Percentiles rank a stretch among this genome's conserved stretches.
These are phyloP conservation scores for Papilio polytes DNA, from an alignment of 1,140 invertebrate genomes.

Conservation along the genomic window DNA sequence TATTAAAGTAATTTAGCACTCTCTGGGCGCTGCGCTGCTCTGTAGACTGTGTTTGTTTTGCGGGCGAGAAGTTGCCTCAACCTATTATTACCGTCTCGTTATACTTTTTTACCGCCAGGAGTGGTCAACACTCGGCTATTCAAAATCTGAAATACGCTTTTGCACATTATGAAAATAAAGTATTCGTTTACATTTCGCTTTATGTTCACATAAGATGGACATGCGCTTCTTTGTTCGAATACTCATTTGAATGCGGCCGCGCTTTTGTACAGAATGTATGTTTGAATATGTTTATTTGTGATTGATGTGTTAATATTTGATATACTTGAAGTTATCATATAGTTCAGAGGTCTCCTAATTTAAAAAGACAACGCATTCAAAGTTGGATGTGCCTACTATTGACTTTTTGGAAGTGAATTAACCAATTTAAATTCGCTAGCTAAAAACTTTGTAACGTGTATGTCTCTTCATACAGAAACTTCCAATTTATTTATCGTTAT, in stretches of 20 bases:
- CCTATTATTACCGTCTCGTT: slow-evolving; percentile 79
- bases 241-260: slow-evolving; percentile 8
- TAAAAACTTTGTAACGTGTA: neutral
- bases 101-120: slow-evolving; percentile 73
- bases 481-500: neutral
- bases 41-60: slow-evolving; percentile 78
- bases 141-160: slow-evolving; percentile 35
- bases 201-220: slow-evolving; percentile 14
- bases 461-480: no score
- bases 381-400: neutral
- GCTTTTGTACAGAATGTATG: slow-evolving; percentile 14
- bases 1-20: slow-evolving; percentile 80
- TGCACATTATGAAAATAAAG: slow-evolving; percentile 34
- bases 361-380: neutral
- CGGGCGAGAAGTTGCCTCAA: slow-evolving; percentile 77
- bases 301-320: slow-evolving; percentile 7
- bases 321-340: neutral
- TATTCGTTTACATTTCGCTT: slow-evolving; percentile 24
- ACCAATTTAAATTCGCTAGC: neutral
- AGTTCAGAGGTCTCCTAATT: neutral
- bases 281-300: slow-evolving; percentile 34
- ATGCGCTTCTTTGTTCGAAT: slow-evolving; percentile 8
- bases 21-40: slow-evolving; percentile 59
- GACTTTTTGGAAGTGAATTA: neutral
- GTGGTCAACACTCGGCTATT: slow-evolving; percentile 55